Evolutionary conservation across 2,797 vertebrate species (phyloP).

Genomic region (Micrastur ruficollis): DNA sequence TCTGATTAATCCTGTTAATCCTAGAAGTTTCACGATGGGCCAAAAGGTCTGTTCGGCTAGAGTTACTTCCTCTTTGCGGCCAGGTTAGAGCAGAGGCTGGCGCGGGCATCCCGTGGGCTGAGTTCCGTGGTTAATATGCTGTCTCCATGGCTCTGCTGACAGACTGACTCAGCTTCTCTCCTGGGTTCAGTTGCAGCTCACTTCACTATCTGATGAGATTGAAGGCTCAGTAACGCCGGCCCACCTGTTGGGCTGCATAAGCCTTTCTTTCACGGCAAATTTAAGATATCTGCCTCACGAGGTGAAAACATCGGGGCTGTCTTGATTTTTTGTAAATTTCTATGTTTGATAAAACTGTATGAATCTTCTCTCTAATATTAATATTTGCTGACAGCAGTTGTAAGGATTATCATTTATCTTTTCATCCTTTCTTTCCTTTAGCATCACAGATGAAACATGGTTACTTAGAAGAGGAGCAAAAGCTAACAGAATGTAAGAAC

Average conservation of each 20-base stretch:
- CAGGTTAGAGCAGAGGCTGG: slow-evolving; percentile 60
- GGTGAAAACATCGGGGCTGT: background rate
- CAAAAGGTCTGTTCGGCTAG: slow-evolving; percentile 80
- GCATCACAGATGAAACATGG: slow-evolving; percentile 74
- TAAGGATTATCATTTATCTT: slow-evolving; percentile 3
- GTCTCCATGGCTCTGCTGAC: slow-evolving; percentile 62
- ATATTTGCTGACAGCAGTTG: slow-evolving; percentile 24
- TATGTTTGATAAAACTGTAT: background rate
- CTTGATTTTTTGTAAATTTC: background rate
- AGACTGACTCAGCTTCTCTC: slow-evolving; percentile 60
- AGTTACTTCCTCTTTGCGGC: slow-evolving; percentile 76
- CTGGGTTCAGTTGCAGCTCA: slow-evolving; percentile 54
- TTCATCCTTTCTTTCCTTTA: slow-evolving; percentile 53
- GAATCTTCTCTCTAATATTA: background rate
- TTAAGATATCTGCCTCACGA: slow-evolving; percentile 15
- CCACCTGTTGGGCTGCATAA: slow-evolving; percentile 46
- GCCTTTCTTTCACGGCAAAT: slow-evolving; percentile 54
- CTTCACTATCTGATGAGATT: slow-evolving; percentile 60
- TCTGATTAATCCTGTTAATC: slow-evolving; percentile 93
- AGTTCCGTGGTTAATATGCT: slow-evolving; percentile 5
- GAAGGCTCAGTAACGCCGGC: slow-evolving; percentile 27
- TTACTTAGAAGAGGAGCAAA: slow-evolving; percentile 87
- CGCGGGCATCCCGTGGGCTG: slow-evolving; percentile 66
- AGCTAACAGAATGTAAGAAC: slow-evolving; percentile 84
- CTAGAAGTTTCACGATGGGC: slow-evolving; percentile 83